Evolutionary conservation across 2,113 vertebrate species (phyloP).

Genomic region (Urocynchramus pylzowi): DNA sequence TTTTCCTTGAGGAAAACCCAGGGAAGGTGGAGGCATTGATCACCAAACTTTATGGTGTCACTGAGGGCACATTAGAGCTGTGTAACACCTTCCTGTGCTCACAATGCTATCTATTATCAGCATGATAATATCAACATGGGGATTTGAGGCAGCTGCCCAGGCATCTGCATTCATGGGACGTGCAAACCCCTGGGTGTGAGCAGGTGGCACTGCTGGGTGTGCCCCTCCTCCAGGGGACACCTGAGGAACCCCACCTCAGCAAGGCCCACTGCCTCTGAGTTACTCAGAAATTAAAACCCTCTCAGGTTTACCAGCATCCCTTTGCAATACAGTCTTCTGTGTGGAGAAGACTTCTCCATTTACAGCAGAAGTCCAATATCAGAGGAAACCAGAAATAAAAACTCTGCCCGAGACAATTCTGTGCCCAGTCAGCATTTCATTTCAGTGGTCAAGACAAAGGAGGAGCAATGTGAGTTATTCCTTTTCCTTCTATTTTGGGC

Average conservation of each 20-base stretch:
- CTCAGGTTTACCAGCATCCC: background rate
- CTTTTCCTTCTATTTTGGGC: background rate
- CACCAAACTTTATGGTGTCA: background rate
- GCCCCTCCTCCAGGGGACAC: background rate
- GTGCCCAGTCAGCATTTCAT: background rate
- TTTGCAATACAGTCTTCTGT: background rate
- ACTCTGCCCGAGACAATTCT: background rate
- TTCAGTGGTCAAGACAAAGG: background rate
- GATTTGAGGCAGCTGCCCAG: background rate
- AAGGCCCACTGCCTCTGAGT: background rate
- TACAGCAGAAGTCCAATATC: background rate
- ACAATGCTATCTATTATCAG: background rate
- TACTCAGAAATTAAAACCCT: background rate
- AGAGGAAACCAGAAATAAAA: background rate
- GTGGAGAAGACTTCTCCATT: background rate
- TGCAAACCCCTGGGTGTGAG: background rate
- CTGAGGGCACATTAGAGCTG: background rate
- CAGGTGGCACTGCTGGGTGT: background rate
- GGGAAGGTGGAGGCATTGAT: background rate
- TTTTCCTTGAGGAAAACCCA: background rate
- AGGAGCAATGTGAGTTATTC: background rate
- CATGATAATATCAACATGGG: accelerated
- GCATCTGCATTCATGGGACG: background rate
- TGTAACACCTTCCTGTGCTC: background rate
- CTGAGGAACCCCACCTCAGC: background rate